A percentile compares a stretch with the other conserved stretches of the same genome.
Evolutionary conservation across 2,888 invertebrate genomes (phyloP).

Genomic region (Trachelus iudaicus): DNA sequence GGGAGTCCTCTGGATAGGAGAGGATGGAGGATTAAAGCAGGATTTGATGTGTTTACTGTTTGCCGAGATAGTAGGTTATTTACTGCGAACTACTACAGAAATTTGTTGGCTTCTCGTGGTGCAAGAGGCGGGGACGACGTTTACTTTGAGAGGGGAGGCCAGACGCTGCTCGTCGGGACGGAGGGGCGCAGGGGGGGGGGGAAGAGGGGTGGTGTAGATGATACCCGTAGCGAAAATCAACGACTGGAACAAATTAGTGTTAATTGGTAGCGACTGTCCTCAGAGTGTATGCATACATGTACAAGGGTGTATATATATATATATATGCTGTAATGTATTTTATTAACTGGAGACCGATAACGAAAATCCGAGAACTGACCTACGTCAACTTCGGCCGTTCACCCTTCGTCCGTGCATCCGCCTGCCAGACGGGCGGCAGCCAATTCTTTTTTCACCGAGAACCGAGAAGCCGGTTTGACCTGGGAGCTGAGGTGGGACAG

Average conservation of each 20-base stretch:
- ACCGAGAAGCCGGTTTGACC: no score
- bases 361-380: no score
- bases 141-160: not conserved
- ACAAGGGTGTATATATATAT: no score
- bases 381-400: no score
- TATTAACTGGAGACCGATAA: no score
- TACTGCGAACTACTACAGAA: not conserved
- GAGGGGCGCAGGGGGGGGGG: no score
- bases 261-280: not conserved
- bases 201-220: not conserved
- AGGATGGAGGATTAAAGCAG: not conserved
- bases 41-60: constrained; percentile 1
- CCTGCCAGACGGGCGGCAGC: no score
- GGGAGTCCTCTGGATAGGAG: not conserved
- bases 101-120: not conserved
- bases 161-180: not conserved
- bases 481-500: no score
- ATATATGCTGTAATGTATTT: no score
- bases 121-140: not conserved
- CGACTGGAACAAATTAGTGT: not conserved
- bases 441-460: no score
- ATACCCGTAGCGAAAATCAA: not conserved
- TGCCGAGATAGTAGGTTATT: not conserved
- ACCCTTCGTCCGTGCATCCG: no score
- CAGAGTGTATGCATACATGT: not conserved